Percentiles rank a stretch among this genome's conserved stretches.
Evolutionary conservation across 1,140 invertebrate species (phyloP).

Genomic region (Drosophila miranda): DNA sequence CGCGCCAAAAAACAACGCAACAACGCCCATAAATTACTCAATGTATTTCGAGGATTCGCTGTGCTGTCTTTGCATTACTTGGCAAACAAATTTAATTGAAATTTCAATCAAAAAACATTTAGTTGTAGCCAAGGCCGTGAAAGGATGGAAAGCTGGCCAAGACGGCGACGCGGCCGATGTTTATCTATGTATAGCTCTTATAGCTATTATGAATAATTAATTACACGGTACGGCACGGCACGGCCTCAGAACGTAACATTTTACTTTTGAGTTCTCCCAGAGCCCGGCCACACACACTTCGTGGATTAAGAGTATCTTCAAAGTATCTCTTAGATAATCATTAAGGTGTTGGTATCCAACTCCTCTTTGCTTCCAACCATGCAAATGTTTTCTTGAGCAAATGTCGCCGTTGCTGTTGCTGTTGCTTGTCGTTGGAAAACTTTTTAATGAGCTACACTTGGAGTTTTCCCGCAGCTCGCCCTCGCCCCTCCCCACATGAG

Average conservation of each 20-base stretch:
- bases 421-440: conserved; percentile 62
- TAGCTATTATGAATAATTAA: conserved; percentile 75
- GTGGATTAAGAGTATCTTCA: conserved; percentile 58
- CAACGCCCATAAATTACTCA: conserved; percentile 34
- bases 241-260: conserved; percentile 46
- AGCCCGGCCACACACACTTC: conserved; percentile 12
- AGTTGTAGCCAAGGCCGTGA: conserved; percentile 11
- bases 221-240: conserved; percentile 48
- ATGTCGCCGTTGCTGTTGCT: conserved; percentile 57
- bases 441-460: conserved; percentile 73
- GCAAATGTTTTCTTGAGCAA: conserved; percentile 71
- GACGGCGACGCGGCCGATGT: background rate
- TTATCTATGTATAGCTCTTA: conserved; percentile 31
- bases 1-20: no score
- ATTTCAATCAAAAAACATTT: conserved; percentile 54
- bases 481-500: conserved; percentile 9
- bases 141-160: conserved; percentile 10
- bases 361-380: conserved; percentile 2
- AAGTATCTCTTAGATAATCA: conserved; percentile 71
- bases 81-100: conserved; percentile 56
- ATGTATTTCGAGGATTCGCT: conserved; percentile 1
- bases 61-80: conserved; percentile 3
- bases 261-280: conserved; percentile 53
- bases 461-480: conserved; percentile 24
- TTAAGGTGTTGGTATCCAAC: conserved; percentile 55